Conservation (phyloP, 2,888 invertebrate species). For the Ashinkailepas kermadecensis region DNA sequence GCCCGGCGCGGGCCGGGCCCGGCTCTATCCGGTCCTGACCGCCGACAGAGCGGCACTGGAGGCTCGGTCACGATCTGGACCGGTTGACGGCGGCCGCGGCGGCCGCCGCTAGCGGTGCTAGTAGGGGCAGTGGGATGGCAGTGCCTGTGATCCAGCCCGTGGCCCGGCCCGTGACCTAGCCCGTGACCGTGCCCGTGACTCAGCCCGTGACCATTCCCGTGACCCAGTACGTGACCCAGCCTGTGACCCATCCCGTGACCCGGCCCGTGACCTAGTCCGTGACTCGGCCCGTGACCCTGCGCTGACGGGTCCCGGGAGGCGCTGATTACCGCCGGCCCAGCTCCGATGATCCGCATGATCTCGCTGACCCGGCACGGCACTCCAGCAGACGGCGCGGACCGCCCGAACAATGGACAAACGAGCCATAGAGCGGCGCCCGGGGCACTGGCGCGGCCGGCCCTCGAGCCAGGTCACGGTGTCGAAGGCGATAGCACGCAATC, state of each 20-base stretch:
- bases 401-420: conserved; percentile 1
- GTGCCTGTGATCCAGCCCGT: not conserved
- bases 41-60: no score
- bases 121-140: not conserved
- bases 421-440: not conserved
- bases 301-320: no score
- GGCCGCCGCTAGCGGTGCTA: no score
- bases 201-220: not conserved
- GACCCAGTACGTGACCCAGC: not conserved
- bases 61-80: no score
- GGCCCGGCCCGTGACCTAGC: not conserved
- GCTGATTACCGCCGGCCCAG: no score
- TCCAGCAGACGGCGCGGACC: not conserved
- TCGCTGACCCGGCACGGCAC: not conserved
- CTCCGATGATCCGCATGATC: no score
- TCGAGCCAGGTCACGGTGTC: no score
- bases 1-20: no score
- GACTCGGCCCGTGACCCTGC: no score
- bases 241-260: not conserved
- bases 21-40: no score
- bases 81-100: no score
- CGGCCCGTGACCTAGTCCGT: not conserved
- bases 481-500: no score
- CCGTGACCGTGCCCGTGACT: not conserved
- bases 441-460: not conserved